Conservation (phyloP, 1,140 invertebrate species). For the Stegodyphus dumicola region DNA sequence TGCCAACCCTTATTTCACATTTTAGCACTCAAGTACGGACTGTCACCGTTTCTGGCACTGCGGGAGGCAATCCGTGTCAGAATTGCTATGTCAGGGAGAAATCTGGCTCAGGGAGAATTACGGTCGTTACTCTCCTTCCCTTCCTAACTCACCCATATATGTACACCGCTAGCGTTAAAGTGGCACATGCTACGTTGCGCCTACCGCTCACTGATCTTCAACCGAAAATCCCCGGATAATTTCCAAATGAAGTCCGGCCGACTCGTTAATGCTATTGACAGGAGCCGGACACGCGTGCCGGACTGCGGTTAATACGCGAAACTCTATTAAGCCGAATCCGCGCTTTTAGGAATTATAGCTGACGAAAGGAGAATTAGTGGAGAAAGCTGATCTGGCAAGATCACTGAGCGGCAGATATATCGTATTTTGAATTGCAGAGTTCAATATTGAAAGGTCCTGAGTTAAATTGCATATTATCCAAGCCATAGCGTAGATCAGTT, state of each 20-base stretch:
- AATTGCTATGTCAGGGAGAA: background rate
- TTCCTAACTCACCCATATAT: background rate
- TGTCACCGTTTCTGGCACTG: no score
- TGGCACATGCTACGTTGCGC: background rate
- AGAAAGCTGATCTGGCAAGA: background rate
- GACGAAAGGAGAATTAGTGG: slow-evolving; percentile 31
- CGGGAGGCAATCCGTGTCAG: background rate
- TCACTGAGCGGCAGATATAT: background rate
- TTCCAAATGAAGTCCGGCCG: slow-evolving; percentile 24
- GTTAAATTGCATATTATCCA: background rate
- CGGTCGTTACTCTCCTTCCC: background rate
- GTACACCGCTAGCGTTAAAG: background rate
- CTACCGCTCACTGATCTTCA: background rate
- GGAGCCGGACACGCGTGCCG: background rate
- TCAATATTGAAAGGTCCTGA: background rate
- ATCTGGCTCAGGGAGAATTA: background rate
- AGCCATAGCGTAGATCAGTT: background rate
- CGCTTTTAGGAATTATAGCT: background rate
- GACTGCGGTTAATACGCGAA: slow-evolving; percentile 7
- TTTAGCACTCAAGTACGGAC: no score
- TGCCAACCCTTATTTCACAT: no score
- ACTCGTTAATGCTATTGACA: slow-evolving; percentile 42
- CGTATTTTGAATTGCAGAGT: slow-evolving; percentile 33
- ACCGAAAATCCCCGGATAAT: background rate
- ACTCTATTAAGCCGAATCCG: slow-evolving; percentile 21